Evolutionary conservation across 2,113 vertebrate genomes (phyloP).

Genomic region (Dromas ardeola): DNA sequence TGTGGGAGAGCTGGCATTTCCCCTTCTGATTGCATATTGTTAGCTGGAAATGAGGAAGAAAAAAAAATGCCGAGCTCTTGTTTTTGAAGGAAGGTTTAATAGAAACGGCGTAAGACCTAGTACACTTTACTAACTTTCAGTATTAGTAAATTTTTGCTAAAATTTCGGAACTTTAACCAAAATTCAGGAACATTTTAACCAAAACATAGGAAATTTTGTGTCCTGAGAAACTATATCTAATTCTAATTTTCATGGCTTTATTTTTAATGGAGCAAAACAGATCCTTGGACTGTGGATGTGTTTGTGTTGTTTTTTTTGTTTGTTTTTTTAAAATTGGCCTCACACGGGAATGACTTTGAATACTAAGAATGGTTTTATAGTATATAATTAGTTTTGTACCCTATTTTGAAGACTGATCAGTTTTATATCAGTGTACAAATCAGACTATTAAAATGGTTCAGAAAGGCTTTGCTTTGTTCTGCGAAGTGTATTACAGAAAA

Average conservation of each 20-base stretch:
- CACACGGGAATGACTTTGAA: neutral
- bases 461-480: neutral
- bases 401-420: neutral
- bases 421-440: neutral
- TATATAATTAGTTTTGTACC: neutral
- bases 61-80: neutral
- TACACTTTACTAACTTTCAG: neutral
- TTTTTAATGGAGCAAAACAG: neutral
- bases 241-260: neutral
- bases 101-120: neutral
- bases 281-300: neutral
- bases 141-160: neutral
- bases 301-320: neutral
- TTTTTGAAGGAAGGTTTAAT: neutral
- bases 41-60: neutral
- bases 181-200: neutral
- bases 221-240: neutral
- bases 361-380: neutral
- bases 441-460: neutral
- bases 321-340: neutral
- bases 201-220: neutral
- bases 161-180: neutral
- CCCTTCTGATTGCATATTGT: neutral
- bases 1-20: neutral
- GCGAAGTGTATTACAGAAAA: neutral